Evolutionary conservation across 2,888 invertebrate species (phyloP), one percentile per base, ranked within the genome.

Genomic region (Boloria euphrosyne): DNA sequence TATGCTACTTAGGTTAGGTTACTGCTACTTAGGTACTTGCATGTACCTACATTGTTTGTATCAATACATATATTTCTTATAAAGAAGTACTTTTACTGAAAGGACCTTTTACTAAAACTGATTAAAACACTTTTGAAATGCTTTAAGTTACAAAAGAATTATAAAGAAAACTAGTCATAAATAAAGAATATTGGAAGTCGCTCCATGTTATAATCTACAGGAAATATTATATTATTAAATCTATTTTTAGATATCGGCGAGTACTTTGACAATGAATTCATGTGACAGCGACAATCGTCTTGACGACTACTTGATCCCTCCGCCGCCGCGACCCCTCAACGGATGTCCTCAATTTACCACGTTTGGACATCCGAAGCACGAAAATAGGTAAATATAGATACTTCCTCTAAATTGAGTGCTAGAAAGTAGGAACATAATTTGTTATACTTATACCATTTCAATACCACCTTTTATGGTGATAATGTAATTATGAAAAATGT

Each of bases 291-390:
- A 91, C 38, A 81, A 79, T 71, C 77, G 87, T 22, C 86, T 93
- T 80, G 94, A 94, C 60, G 94, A 94, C 78, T 94, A 94, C 76
- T 80, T 94, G 75, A 91, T 94, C 51, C 94, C 94, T 46, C 94
- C 94, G 27, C 92, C 94, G n/a, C 94, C 94, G 16, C 87, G 94
- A 46, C 94, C 92, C 3, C 84, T 92, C 61, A 87, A 86, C 74
- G 88, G 85, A 53, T 80, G 85, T 52, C 86, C 90, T 4, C 89
- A 89, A 75, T 90, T 92, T 77, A 91, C 90, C 60, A 91, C 91
- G 13, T 92, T 92, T 66, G 91, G 92, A 67, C 92, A 92, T 72
- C 91, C 92, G 31, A 87, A 89, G 74, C 84, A 83, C 70, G 91
- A 92, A 60, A 80, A 75, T 64, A 87, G 89, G 89, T 89, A 74